Evolutionary conservation across 2,113 vertebrate genomes (phyloP).

Genomic region (Dendropsophus ebraccatus): DNA sequence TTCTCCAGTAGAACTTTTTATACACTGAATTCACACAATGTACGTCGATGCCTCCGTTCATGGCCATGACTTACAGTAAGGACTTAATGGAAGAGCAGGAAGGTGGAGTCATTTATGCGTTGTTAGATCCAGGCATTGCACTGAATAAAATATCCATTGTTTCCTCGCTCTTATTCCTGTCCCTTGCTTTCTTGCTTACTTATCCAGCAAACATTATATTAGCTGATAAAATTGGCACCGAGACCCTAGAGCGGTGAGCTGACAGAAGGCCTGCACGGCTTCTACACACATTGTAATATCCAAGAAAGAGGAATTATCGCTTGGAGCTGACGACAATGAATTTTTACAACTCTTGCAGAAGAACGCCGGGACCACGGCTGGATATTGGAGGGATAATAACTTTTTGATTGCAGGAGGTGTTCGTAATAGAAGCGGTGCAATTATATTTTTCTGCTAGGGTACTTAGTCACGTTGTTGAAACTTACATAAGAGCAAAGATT

Average conservation of each 20-base stretch:
- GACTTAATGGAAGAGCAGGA: not conserved
- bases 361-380: not conserved
- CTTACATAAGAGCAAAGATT: conserved; percentile 22
- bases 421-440: conserved; percentile 6
- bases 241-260: not conserved
- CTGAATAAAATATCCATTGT: not conserved
- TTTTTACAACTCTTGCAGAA: conserved; percentile 32
- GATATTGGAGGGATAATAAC: conserved; percentile 33
- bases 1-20: too few relatives aligned
- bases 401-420: conserved; percentile 41
- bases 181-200: not conserved
- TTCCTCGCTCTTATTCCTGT: not conserved
- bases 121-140: not conserved
- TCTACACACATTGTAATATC: conserved; percentile 40
- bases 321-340: conserved; percentile 44
- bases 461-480: conserved; percentile 31
- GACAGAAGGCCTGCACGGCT: conserved; percentile 9
- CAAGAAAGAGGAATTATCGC: conserved; percentile 54
- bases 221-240: conserved; percentile 43
- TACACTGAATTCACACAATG: not conserved
- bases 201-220: conserved; percentile 47
- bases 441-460: conserved; percentile 36
- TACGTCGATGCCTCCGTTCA: not conserved
- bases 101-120: not conserved
- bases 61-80: not conserved